Percentiles rank a stretch among this genome's conserved stretches.
Evolutionary conservation across 2,888 invertebrate species (phyloP).

Genomic region (Thecophora atra): DNA sequence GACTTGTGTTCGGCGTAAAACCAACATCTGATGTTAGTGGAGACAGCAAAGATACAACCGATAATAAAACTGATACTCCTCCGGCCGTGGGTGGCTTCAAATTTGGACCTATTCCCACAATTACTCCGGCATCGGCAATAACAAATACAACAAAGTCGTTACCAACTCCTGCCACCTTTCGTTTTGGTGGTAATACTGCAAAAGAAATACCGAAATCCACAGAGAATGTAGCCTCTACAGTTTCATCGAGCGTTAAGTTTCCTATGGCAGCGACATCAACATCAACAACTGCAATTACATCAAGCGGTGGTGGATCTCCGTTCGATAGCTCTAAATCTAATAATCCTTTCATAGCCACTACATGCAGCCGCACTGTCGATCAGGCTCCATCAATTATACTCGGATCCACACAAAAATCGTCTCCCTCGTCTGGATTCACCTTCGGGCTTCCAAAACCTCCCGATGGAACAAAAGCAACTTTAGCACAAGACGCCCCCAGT

Average conservation of each 20-base stretch:
- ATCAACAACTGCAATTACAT: neutral
- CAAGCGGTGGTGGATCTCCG: neutral
- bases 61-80: slow-evolving; percentile 33
- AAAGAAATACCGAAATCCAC: slow-evolving; percentile 32
- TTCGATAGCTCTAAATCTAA: slow-evolving; percentile 32
- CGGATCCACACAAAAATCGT: slow-evolving; percentile 37
- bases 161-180: slow-evolving; percentile 40
- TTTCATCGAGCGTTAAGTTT: slow-evolving; percentile 45
- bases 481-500: neutral
- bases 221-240: slow-evolving; percentile 17
- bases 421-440: slow-evolving; percentile 40
- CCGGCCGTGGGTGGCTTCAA: slow-evolving; percentile 44
- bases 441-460: slow-evolving; percentile 41
- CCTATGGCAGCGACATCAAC: slow-evolving; percentile 41
- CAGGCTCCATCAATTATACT: slow-evolving; percentile 37
- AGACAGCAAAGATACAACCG: slow-evolving; percentile 36
- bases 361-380: neutral
- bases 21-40: slow-evolving; percentile 29
- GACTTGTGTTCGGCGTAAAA: slow-evolving; percentile 45
- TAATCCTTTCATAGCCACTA: slow-evolving; percentile 20
- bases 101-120: slow-evolving; percentile 40
- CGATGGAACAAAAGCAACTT: slow-evolving; percentile 29
- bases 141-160: slow-evolving; percentile 34
- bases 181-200: slow-evolving; percentile 41
- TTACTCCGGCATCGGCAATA: slow-evolving; percentile 13